These are phyloP conservation scores for Pseudomyrmex gracilis DNA, from an alignment of 1,140 invertebrate species.

Conservation along the genomic window DNA sequence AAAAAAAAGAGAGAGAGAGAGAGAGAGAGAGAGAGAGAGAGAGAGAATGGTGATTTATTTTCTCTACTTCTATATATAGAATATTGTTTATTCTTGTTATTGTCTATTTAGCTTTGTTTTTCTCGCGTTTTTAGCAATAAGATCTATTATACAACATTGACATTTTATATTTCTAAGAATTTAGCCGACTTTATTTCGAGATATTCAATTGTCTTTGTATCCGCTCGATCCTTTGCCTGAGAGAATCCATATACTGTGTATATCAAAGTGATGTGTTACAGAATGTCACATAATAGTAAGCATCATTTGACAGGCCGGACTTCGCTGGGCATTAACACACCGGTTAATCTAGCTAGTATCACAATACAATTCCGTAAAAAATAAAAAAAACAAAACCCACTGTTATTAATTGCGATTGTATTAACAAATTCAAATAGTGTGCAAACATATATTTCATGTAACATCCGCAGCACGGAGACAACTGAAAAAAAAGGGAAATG, in stretches of 20 bases:
- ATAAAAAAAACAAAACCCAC: slow-evolving; percentile 17
- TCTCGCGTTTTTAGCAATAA: not conserved
- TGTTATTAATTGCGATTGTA: slow-evolving; percentile 63
- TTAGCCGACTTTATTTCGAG: not conserved
- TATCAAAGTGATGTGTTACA: slow-evolving; percentile 78
- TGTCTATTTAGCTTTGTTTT: slow-evolving; percentile 5
- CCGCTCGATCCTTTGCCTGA: slow-evolving; percentile 68
- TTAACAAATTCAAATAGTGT: slow-evolving; percentile 54
- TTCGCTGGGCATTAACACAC: slow-evolving; percentile 84
- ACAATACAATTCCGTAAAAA: slow-evolving; percentile 49
- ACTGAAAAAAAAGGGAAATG: slow-evolving; percentile 10
- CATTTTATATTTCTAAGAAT: slow-evolving; percentile 2
- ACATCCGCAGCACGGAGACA: slow-evolving; percentile 38
- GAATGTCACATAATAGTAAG: slow-evolving; percentile 77
- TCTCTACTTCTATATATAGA: slow-evolving; percentile 18
- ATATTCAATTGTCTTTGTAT: slow-evolving; percentile 18
- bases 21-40: too few species aligned
- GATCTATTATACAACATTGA: slow-evolving; percentile 12
- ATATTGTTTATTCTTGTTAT: slow-evolving; percentile 8
- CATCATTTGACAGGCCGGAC: slow-evolving; percentile 82
- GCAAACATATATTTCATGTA: slow-evolving; percentile 39
- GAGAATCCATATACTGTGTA: slow-evolving; percentile 67
- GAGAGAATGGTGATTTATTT: not conserved
- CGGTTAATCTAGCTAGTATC: slow-evolving; percentile 61
- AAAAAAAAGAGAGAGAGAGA: not conserved